Conservation (phyloP, 2,888 invertebrate species). For the Biston betularia region DNA sequence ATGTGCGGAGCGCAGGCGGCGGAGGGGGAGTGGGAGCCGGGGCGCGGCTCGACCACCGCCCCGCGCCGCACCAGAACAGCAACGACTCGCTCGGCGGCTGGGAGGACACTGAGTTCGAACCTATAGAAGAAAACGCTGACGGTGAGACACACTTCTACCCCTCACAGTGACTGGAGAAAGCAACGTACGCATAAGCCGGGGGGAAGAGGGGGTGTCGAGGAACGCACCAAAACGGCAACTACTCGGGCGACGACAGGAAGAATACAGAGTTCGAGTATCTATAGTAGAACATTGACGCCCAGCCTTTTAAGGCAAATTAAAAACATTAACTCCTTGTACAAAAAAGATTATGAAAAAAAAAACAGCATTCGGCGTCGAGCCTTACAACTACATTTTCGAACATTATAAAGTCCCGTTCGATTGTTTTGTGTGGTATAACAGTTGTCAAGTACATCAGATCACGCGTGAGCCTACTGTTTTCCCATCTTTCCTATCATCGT, state of each 20-base stretch:
- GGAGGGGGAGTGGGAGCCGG: slow-evolving; percentile 12
- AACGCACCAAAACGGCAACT: neutral
- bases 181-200: no score
- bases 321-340: no score
- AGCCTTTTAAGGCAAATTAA: no score
- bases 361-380: no score
- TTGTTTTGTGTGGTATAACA: no score
- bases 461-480: neutral
- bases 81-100: slow-evolving; percentile 87
- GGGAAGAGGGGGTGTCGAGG: neutral
- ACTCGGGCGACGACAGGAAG: no score
- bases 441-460: no score
- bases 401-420: no score
- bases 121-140: slow-evolving; percentile 89
- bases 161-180: neutral
- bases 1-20: slow-evolving; percentile 56
- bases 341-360: no score
- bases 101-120: slow-evolving; percentile 94
- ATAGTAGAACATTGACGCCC: no score
- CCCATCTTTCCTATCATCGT: neutral
- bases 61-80: slow-evolving; percentile 78
- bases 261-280: no score
- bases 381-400: no score
- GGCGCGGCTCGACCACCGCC: slow-evolving; percentile 55
- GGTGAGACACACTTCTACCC: slow-evolving; percentile 63